phyloP scores from a whole-genome alignment of 2,113 vertebrate species.

The Siniperca knerii region DNA sequence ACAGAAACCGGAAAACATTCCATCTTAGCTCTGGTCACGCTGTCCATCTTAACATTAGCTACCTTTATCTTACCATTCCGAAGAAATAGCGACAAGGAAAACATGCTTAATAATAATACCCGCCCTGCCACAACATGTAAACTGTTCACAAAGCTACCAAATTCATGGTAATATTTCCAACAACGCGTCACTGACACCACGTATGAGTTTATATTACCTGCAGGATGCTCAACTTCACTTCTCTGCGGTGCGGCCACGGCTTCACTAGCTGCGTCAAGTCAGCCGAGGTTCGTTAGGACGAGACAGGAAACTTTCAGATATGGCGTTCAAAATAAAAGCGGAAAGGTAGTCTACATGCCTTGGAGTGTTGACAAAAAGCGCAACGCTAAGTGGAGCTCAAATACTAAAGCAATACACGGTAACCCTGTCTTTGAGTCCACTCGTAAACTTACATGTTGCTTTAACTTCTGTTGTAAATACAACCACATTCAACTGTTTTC shows the following conservation, averaged over 20 bases:
- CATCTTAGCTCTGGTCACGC: background rate
- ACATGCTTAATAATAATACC: background rate
- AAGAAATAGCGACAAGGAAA: slow-evolving; percentile 37
- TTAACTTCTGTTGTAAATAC: too few species aligned
- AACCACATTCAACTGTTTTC: background rate
- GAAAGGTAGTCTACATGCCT: rapidly evolving
- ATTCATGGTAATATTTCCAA: too few species aligned
- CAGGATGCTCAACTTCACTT: slow-evolving; percentile 82
- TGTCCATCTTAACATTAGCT: slow-evolving; percentile 11
- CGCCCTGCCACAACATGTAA: background rate
- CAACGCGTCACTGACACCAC: background rate
- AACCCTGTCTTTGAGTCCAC: rapidly evolving
- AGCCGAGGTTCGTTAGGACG: rapidly evolving
- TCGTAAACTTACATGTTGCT: rapidly evolving
- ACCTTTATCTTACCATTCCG: slow-evolving; percentile 16
- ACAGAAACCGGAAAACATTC: background rate
- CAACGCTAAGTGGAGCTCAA: background rate
- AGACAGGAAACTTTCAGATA: background rate
- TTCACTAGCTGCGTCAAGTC: slow-evolving; percentile 51
- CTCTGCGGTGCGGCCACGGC: slow-evolving; percentile 70
- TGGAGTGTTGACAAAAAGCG: background rate
- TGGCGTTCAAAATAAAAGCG: slow-evolving; percentile 53
- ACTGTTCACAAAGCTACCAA: background rate
- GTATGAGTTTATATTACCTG: slow-evolving; percentile 62
- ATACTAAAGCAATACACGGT: background rate